Evolutionary conservation across 1,140 invertebrate genomes (phyloP), one percentile per base, ranked within the genome.

Genomic region (Probaryconus sp.): DNA sequence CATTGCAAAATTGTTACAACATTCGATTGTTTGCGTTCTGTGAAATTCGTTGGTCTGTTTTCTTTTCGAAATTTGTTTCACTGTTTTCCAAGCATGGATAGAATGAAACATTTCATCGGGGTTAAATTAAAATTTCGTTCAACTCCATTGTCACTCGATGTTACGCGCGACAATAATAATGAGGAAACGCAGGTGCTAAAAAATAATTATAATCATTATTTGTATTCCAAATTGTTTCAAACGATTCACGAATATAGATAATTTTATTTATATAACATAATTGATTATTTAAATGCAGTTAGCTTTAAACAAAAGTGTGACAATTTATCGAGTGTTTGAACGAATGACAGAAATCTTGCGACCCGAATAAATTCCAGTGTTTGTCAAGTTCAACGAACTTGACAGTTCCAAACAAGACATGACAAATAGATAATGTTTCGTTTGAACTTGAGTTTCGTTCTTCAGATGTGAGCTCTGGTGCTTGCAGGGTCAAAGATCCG

Each of bases 81-180:
- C 28, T 24, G 33, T 65, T 60, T 60, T 10, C 45, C 18, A 43
- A 21, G 11, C 42, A 18, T 13, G 9, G 24, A 56, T 20, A 30
- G 48, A 53, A 65, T 65, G 55, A 45, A 60, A 37, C 53, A 53
- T 53, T 47, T 33, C 21, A n/a, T n/a, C n/a, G n/a, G 18, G 30
- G 45, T 45, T 53, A 65, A 65, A 72, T 72, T 64, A 72, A 64
- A 73, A 67, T 73, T 73, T 30, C 53, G 38, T 40, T 40, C 37
- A 18, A 38, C 28, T 50, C 14, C 60, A 26, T 30, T 38, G 38
- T 35, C 38, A 13, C 20, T 38, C 21, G 45, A n/a, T 17, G 35
- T 28, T 30, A 35, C 18, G 35, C 30, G 26, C 31, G 35, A 60
- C 50, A 65, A 65, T 72, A 53, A 51, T 53, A 18, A 11, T 11